Base-by-base conservation (phyloP, 2,888 invertebrate species). In the Aspidapion aeneum region DNA sequence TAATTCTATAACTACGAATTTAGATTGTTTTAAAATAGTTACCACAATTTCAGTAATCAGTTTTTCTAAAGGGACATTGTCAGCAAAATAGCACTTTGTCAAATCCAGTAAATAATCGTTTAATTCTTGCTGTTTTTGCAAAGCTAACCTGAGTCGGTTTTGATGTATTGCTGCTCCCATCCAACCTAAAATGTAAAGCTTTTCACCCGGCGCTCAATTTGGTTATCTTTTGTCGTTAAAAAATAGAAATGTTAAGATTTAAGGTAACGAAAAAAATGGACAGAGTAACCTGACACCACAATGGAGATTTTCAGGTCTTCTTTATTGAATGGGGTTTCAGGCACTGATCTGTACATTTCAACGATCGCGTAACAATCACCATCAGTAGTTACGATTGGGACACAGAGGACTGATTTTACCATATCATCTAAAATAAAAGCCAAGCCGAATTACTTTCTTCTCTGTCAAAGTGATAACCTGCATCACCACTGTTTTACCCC, bases 1-100 rank as follows among this genome's bases (percentile, higher is more conserved):
- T n/a, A n/a, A n/a, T n/a, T n/a, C n/a, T n/a, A n/a, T n/a, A n/a
- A n/a, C n/a, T n/a, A n/a, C n/a, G n/a, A n/a, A n/a, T n/a, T n/a
- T n/a, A n/a, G n/a, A n/a, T n/a, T n/a, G n/a, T n/a, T n/a, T n/a
- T n/a, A n/a, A n/a, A n/a, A n/a, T n/a, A n/a, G n/a, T 71, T 74
- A 85, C 86, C 76, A 86, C 79, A 80, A 86, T 84, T 74, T 86
- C 86, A 35, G 84, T 83, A 1, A 87, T 81, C 81, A 86, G 82
- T 21, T 84, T 85, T 63, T 86, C 86, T 18, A 85, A 79, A 2
- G 81, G 79, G 0, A 84, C 83, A 1, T 81, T 78, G 62, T 85
- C 84, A 55, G 84, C 83, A 77, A 85, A 86, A 75, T 85, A 86
- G 57, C 75, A 77, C 66, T 79, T 76, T 16, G 78, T 78, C 57